Evolutionary conservation across 2,888 invertebrate genomes (phyloP), one percentile per base, ranked within the genome.

Genomic region (Oscheius sp.): DNA sequence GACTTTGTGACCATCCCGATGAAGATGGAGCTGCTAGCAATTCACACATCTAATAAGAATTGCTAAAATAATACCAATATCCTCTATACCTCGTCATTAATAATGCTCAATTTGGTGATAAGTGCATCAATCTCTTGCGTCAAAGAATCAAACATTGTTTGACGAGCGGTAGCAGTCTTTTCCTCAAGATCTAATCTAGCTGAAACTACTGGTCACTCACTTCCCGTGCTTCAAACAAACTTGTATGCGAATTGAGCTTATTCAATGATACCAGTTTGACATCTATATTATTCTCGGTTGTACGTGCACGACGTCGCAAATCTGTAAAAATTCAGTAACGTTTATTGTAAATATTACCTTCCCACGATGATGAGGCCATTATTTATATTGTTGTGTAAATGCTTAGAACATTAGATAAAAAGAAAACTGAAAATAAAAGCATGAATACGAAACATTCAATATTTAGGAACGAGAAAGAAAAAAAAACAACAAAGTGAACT

Each of bases 231-330:
- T 45, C 49, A 55, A 52, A 58, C 56, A 27, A 27, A 72, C 72
- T 55, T 72, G 77, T 78, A 70, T 80, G 76, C 9, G 80, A 77
- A 43, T 68, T 76, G 58, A 97, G 91, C 91, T 98, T 98, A 89
- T 95, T 96, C 89, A 96, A 95, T 6, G 94, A 94, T 1, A 97
- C 95, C 78, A 98, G 91, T 89, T 98, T 98, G 13, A 95, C 91
- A 89, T 98, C 98, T 84, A 98, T 95, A 89, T 96, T 97, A 91
- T 96, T 97, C 90, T 98, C 98, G 68, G 97, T 90, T 76, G 93
- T 93, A 74, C 97, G 91, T 1, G 98, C 97, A 89, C 95, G 94
- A 89, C 95, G 95, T 69, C 96, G 92, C 72, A 96, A 90, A 89
- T 95, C 96, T 95, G 84, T 63, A 86, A 18, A 25, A 21, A 21